Base-by-base conservation (phyloP, 2,113 vertebrate species). In the Paradisaea rubra region DNA sequence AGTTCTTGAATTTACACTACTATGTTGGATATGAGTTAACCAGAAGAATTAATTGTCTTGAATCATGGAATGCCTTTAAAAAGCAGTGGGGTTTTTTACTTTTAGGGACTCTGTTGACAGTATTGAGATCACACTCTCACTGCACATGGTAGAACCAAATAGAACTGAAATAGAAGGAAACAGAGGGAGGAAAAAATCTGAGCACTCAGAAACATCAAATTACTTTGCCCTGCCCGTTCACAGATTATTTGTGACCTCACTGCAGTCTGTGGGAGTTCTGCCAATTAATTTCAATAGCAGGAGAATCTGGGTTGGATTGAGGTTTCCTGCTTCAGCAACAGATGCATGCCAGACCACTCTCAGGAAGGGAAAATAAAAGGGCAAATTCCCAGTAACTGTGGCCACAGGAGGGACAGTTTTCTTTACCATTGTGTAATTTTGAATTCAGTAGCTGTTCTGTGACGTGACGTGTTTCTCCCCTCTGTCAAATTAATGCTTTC, bases 401-500 rank as follows among this genome's bases (percentile, higher is more conserved):
- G 92, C 24, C 80, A 94, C 81, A 77, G 39, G 56, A 91, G 47
- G 78, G 74, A 33, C 0, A 0, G 35, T 44, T 92, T 53, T 78
- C 74, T 86, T 63, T 50, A 50, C 56, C 33, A 33, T 88, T 17
- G 16, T 27, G n/a, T 35, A 44, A 73, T 91, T 93, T 77, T 49
- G 81, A 80, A 87, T 89, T 70, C 91, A 86, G 91, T 45, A 77
- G 83, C 54, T 95, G 85, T 53, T 89, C 60, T 66, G 63, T 89
- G 87, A 37, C 30, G 28, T 59, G 78, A 89, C 4, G 21, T 61
- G 50, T 82, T 82, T 74, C 68, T 88, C 79, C 90, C 71, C 79
- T 70, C 74, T 65, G 64, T 86, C 82, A 95, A 90, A 90, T 74
- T 41, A 86, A 54, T 68, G 64, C 60, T 92, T 93, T 60, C 56